phyloP scores from a whole-genome alignment of 2,797 vertebrate species.

The Cottoperca gobio region DNA sequence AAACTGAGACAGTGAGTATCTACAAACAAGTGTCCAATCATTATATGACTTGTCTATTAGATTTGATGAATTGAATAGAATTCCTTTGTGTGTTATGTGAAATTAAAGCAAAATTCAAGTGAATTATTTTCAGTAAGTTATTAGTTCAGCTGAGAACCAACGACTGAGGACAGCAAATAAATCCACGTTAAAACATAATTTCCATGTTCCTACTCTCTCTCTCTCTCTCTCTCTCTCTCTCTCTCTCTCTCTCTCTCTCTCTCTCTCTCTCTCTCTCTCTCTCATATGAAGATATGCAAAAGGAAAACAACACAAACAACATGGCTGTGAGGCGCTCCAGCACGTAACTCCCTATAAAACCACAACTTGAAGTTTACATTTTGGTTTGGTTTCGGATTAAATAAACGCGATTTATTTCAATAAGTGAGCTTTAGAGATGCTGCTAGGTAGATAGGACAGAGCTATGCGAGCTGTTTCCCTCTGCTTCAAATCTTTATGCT shows the following conservation, averaged over 20 bases:
- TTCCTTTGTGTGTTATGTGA: not conserved
- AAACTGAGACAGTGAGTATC: constrained; percentile 51
- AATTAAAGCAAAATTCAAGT: not conserved
- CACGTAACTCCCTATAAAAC: no score
- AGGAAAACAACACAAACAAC: no score
- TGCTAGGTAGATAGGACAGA: no score
- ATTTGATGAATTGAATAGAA: not conserved
- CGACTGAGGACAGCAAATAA: constrained; percentile 11
- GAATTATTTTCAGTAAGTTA: not conserved
- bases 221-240: not conserved
- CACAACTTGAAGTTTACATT: no score
- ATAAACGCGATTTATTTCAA: no score
- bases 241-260: not conserved
- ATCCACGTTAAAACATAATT: constrained; percentile 32
- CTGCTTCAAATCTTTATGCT: no score
- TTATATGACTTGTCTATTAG: constrained; percentile 3
- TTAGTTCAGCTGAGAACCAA: not conserved
- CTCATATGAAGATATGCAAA: no score
- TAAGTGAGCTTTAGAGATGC: no score
- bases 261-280: not conserved
- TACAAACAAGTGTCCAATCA: constrained; percentile 29
- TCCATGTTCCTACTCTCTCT: not conserved
- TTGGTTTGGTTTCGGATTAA: no score
- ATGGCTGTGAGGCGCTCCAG: no score
- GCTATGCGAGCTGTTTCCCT: no score